Base-by-base conservation (phyloP, 2,888 invertebrate genomes). In the Aquatica leii region DNA sequence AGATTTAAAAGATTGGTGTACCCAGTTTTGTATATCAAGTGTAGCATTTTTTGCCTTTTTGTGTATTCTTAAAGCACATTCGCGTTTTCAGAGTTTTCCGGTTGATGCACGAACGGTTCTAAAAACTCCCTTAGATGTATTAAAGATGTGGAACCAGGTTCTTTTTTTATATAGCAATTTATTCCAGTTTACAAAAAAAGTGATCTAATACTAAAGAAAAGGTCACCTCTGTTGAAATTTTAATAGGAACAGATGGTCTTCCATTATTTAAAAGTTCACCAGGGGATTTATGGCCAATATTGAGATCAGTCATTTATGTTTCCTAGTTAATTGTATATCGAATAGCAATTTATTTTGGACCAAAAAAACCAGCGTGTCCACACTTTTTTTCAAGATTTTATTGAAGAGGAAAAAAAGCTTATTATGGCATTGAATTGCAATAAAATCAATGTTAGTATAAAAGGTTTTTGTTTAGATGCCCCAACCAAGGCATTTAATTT, bases 401-500 rank as follows among this genome's bases (percentile, higher is more conserved):
- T 46, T 12, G 18, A 31, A 5, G 52, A 53, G 21, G 57, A 21
- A 2, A 51, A 21, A 43, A 15, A 18, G 9, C 41, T 57, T 15
- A 51, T 18, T 15, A 24, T 60, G n/a, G 9, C n/a, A 12, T 43
- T 54, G 34, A 35, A n/a, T n/a, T n/a, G 24, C 6, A 6, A 24
- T 24, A 35, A 43, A 46, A 48, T 24, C 15, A 41, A 21, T n/a
- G 3, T 57, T 24, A 12, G 2, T 11, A 11, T 37, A 12, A 12
- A 37, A 12, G n/a, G n/a, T n/a, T n/a, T n/a, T n/a, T n/a, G n/a
- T n/a, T n/a, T 5, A 46, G 65, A 65, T 35, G 60, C 48, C 6
- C 60, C 65, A 15, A 60, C 56, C 1, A 65, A 61, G 37, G 50
- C 46, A 12, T 65, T 56, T 52, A 57, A 56, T 15, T 46, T 31